Conservation (phyloP, 2,797 vertebrate species). For the Cossypha dichroa region DNA sequence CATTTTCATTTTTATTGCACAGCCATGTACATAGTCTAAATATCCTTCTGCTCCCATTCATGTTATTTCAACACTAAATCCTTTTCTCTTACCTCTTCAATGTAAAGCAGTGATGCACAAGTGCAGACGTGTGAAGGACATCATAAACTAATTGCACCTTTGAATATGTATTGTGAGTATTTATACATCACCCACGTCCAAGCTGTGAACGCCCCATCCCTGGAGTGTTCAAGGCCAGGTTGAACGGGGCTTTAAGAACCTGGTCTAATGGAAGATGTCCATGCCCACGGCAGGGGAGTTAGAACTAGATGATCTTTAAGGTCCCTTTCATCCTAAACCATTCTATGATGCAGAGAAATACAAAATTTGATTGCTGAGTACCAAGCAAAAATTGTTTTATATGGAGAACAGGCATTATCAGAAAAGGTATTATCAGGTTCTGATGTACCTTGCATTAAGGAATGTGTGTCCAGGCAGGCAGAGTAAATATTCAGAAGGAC, state of each 20-base stretch:
- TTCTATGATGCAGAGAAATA: neutral
- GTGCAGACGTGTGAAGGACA: neutral
- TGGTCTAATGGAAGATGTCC: neutral
- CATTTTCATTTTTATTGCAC: neutral
- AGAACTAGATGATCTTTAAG: neutral
- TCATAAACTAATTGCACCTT: neutral
- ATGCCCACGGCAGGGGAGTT: neutral
- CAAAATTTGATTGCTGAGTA: neutral
- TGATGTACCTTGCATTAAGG: neutral
- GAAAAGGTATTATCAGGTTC: neutral
- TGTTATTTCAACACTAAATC: neutral
- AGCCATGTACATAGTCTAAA: neutral
- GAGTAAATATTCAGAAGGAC: neutral
- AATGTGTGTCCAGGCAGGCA: rapidly evolving
- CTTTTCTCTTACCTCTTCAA: neutral
- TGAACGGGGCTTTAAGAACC: neutral
- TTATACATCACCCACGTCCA: neutral
- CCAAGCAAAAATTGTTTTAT: neutral
- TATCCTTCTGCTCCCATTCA: neutral
- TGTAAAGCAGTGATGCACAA: neutral
- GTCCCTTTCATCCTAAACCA: neutral
- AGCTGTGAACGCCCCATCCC: neutral
- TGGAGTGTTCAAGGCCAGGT: neutral
- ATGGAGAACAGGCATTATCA: neutral
- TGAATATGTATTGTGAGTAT: neutral